Base-by-base conservation (phyloP, 2,113 vertebrate genomes). In the Colius striatus region DNA sequence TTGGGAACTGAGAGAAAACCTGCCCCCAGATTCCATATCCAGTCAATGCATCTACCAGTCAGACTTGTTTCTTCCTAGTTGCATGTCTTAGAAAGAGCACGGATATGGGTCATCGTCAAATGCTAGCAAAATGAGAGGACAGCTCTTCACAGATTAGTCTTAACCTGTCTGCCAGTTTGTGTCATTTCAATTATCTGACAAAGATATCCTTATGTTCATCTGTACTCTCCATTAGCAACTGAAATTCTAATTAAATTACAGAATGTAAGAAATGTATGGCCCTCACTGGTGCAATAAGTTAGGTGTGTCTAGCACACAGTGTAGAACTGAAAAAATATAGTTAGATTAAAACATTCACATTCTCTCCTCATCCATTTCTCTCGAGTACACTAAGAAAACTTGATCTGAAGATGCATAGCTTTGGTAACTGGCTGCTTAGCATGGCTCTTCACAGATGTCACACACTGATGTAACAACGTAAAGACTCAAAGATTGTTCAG, bases 1-100 rank as follows among this genome's bases (percentile, higher is more conserved):
- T 58, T 93, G 82, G 72, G 96, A 97, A 94, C 41, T 74, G 83
- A 94, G 77, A 94, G 68, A 92, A 96, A 97, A 95, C 96, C 90
- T 96, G 74, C 55, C 92, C 89, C 90, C 67, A 95, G 70, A 96
- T 73, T 77, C 70, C 90, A 78, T 91, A 93, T 90, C 93, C 65
- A 97, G 74, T 78, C 87, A 96, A 93, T 63, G 47, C 77, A 91
- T 93, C 77, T 96, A 85, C 91, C 92, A 94, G 74, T 84, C 77
- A 80, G 66, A 76, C 75, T 70, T 96, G 62, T 93, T 92, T 95
- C 77, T 95, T 97, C 84, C 60, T 80, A 77, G 62, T 90, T 83
- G 67, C 2, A 1, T 57, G 38, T 88, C 81, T 96, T 94, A 93
- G 41, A 81, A 92, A 79, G 72, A 95, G 47, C 71, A 90, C 60